Conservation (phyloP, 2,113 vertebrate species). For the Amphiprion ocellaris region DNA sequence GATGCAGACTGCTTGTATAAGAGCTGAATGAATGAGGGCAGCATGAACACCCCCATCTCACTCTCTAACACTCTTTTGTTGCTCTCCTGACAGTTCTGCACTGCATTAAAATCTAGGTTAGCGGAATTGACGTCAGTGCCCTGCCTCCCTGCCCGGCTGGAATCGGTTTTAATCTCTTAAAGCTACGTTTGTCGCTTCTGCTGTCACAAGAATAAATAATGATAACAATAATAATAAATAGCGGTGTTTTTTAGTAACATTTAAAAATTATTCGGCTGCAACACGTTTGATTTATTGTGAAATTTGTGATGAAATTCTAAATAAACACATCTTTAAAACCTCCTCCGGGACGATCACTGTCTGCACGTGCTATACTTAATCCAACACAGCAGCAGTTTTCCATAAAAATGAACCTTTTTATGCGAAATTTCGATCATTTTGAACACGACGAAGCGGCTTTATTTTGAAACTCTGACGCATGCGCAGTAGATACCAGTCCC, state of each 20-base stretch:
- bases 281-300: constrained; percentile 44
- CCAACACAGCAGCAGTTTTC: too few species aligned
- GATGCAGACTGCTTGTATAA: constrained; percentile 30
- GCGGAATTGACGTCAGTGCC: constrained; percentile 68
- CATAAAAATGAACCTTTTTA: too few species aligned
- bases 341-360: too few species aligned
- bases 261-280: too few species aligned
- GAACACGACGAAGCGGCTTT: constrained; percentile 2
- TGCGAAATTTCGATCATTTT: too few species aligned
- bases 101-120: constrained; percentile 68
- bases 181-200: fast-evolving
- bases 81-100: constrained; percentile 25
- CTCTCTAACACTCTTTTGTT: constrained; percentile 45
- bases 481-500: neutral
- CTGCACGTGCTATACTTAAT: too few species aligned
- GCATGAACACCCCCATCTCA: constrained; percentile 29
- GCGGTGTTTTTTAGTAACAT: too few species aligned
- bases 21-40: constrained; percentile 51
- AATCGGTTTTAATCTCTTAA: constrained; percentile 13
- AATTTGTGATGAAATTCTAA: neutral
- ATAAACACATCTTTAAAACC: too few species aligned
- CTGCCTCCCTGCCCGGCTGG: constrained; percentile 20
- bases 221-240: too few species aligned
- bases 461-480: constrained; percentile 22
- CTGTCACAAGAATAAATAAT: neutral